A percentile compares a stretch with the other conserved stretches of the same genome.
Evolutionary conservation across 2,888 invertebrate genomes (phyloP).

Genomic region (Cheilosia urbana): DNA sequence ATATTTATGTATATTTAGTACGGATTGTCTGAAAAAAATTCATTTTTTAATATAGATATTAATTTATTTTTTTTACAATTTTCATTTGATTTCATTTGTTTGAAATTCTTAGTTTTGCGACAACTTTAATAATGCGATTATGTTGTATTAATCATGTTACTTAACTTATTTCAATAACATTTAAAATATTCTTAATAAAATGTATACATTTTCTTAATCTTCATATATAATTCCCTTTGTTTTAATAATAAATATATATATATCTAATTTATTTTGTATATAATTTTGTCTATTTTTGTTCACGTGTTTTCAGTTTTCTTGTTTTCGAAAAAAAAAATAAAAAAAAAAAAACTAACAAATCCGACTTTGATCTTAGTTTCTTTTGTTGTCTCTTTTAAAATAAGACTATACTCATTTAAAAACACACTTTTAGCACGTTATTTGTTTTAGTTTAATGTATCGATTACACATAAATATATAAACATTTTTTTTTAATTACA

Average conservation of each 20-base stretch:
- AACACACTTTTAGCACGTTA: conserved; percentile 76
- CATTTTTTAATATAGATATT: conserved; percentile 67
- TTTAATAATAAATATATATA: conserved; percentile 73
- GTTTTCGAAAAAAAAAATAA: conserved; percentile 62
- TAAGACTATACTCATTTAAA: conserved; percentile 47
- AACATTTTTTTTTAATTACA: conserved; percentile 47
- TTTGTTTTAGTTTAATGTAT: conserved; percentile 48
- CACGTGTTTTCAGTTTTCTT: conserved; percentile 57
- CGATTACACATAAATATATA: conserved; percentile 6
- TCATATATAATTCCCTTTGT: conserved; percentile 79
- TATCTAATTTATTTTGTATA: conserved; percentile 75
- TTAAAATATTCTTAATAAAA: conserved; percentile 70
- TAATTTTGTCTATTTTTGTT: conserved; percentile 76
- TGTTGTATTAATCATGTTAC: conserved; percentile 68
- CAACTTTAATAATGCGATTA: conserved; percentile 78
- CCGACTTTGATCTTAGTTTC: conserved; percentile 41
- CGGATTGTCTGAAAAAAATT: conserved; percentile 78
- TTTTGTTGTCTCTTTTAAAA: conserved; percentile 42
- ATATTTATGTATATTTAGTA: conserved; percentile 71
- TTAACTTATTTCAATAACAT: conserved; percentile 69
- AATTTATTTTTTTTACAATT: conserved; percentile 59
- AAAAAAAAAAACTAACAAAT: conserved; percentile 69
- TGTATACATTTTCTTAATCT: conserved; percentile 78
- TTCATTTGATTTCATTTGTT: conserved; percentile 75
- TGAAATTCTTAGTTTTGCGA: conserved; percentile 77